A percentile compares a stretch with the other conserved stretches of the same genome.
phyloP scores from a whole-genome alignment of 2,797 vertebrate genomes.

The Denticeps clupeoides region DNA sequence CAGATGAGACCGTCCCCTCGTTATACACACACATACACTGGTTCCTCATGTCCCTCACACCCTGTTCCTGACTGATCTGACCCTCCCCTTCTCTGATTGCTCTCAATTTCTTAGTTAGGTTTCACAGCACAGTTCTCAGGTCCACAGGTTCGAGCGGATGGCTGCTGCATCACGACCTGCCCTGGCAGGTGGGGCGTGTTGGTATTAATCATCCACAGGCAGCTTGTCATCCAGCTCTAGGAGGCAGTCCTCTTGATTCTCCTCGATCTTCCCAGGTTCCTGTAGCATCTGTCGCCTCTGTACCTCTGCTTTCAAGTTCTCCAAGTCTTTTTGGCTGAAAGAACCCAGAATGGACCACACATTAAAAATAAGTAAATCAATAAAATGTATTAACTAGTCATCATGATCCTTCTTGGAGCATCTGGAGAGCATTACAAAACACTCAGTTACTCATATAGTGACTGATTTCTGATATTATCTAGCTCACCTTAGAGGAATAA shows the following conservation, averaged over 20 bases:
- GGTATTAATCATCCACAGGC: slow-evolving; percentile 57
- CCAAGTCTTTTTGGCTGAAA: slow-evolving; percentile 90
- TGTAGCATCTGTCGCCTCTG: slow-evolving; percentile 89
- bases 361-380: no score
- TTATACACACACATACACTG: slow-evolving; percentile 17
- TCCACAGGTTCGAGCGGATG: slow-evolving; percentile 49
- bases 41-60: no score
- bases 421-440: neutral
- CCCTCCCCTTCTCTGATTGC: slow-evolving; percentile 32
- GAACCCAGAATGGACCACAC: no score
- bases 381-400: no score
- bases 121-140: slow-evolving; percentile 42
- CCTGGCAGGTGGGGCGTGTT: slow-evolving; percentile 37
- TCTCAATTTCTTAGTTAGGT: slow-evolving; percentile 46
- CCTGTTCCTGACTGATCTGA: slow-evolving; percentile 34
- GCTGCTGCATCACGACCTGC: slow-evolving; percentile 43
- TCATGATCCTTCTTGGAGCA: no score
- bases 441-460: neutral
- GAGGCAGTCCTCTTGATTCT: slow-evolving; percentile 43
- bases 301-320: slow-evolving; percentile 94
- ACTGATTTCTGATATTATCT: neutral
- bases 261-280: slow-evolving; percentile 67
- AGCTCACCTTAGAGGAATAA: slow-evolving; percentile 97
- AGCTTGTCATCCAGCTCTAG: slow-evolving; percentile 64
- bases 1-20: slow-evolving; percentile 22